These are phyloP conservation scores for Glaucomys volans DNA, from an alignment of 2,113 vertebrate species.

Conservation along the genomic window DNA sequence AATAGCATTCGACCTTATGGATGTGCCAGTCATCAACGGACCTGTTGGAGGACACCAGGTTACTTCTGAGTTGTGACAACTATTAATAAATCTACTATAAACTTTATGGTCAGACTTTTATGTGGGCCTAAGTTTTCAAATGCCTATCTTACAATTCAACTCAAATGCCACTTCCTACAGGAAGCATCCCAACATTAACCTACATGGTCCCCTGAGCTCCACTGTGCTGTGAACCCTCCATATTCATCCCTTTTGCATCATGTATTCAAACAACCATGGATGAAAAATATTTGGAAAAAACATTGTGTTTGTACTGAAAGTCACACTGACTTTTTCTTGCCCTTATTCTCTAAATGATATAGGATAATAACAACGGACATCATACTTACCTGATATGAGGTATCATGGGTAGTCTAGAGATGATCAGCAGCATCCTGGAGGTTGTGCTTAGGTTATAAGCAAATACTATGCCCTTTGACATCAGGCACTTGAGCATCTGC, in stretches of 20 bases:
- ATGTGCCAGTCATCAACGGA: no score
- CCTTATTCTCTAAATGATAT: background rate
- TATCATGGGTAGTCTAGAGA: background rate
- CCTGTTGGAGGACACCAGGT: background rate
- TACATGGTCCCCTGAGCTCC: fast-evolving
- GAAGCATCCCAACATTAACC: fast-evolving
- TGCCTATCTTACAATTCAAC: background rate
- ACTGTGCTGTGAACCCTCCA: fast-evolving
- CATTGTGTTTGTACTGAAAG: background rate
- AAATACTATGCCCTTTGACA: background rate
- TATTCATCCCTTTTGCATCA: background rate
- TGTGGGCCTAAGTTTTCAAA: background rate
- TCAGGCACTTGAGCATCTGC: no score
- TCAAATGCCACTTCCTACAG: background rate
- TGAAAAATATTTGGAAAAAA: background rate
- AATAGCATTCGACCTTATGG: background rate
- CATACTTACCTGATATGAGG: background rate
- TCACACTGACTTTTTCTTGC: background rate
- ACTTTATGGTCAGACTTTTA: background rate
- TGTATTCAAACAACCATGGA: no score
- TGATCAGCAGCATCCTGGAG: background rate
- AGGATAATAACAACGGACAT: background rate
- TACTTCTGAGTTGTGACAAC: background rate
- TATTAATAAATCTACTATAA: background rate
- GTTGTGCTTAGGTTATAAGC: background rate